phyloP scores from a whole-genome alignment of 2,888 invertebrate genomes.

The Cheilosia variabilis region DNA sequence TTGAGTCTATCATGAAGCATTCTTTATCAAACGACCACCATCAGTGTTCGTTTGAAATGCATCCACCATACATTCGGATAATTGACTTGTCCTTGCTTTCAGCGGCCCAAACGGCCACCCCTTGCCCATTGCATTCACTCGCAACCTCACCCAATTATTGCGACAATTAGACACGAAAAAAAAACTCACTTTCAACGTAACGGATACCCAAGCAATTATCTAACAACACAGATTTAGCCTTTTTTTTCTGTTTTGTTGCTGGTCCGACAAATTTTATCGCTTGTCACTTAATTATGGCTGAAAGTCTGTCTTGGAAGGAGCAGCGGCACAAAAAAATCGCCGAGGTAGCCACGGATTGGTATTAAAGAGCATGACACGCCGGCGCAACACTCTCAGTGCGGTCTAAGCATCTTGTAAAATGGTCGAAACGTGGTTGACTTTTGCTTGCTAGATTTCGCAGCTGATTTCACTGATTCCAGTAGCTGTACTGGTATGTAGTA shows the following conservation, averaged over 20 bases:
- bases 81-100: constrained; percentile 40
- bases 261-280: constrained; percentile 65
- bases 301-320: constrained; percentile 14
- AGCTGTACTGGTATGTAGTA: not conserved
- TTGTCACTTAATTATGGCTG: constrained; percentile 68
- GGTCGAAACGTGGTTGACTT: constrained; percentile 51
- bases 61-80: constrained; percentile 10
- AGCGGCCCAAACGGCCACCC: constrained; percentile 2
- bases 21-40: constrained; percentile 2
- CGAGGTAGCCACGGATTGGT: constrained; percentile 49
- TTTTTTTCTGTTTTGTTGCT: not conserved
- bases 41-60: not conserved
- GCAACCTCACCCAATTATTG: constrained; percentile 38
- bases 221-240: constrained; percentile 12
- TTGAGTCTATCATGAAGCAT: not conserved
- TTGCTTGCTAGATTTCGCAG: constrained; percentile 15
- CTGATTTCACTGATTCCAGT: constrained; percentile 50
- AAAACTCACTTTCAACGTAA: constrained; percentile 34
- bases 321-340: constrained; percentile 23
- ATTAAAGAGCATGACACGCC: constrained; percentile 58
- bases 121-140: not conserved
- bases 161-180: constrained; percentile 45
- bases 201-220: constrained; percentile 59
- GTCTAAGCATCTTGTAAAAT: constrained; percentile 63
- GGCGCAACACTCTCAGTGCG: constrained; percentile 39